phyloP scores from a whole-genome alignment of 2,888 invertebrate species.

The Hyppa rectilinea region DNA sequence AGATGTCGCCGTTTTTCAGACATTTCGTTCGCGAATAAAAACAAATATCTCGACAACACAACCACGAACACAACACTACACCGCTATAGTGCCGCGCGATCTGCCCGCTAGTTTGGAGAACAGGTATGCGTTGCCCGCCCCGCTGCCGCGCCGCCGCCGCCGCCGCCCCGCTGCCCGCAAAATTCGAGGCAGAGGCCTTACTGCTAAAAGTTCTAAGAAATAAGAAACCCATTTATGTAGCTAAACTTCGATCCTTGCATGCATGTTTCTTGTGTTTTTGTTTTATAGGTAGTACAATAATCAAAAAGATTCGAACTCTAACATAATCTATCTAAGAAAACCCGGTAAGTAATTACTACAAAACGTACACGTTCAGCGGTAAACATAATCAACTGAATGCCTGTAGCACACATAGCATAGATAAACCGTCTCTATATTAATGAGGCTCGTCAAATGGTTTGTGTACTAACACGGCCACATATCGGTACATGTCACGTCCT shows the following conservation, averaged over 20 bases:
- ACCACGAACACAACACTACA: too few relatives aligned
- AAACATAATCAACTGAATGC: conserved; percentile 42
- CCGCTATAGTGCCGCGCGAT: too few relatives aligned
- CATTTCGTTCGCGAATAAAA: too few relatives aligned
- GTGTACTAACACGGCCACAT: conserved; percentile 39
- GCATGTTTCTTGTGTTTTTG: not conserved
- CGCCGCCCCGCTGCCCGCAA: too few relatives aligned
- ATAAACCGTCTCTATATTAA: conserved; percentile 46
- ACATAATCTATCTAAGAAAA: not conserved
- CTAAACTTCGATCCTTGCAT: not conserved
- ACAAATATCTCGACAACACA: too few relatives aligned
- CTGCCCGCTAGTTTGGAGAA: too few relatives aligned
- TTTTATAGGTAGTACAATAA: not conserved
- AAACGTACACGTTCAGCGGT: conserved; percentile 16
- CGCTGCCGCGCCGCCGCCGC: too few relatives aligned
- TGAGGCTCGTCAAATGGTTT: conserved; percentile 44
- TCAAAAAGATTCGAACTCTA: not conserved
- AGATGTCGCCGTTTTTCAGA: too few relatives aligned
- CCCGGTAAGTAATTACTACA: conserved; percentile 23
- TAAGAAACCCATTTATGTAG: too few relatives aligned
- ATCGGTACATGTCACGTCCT: conserved; percentile 12
- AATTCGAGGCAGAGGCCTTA: too few relatives aligned
- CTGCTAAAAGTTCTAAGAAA: not conserved
- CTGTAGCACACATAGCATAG: conserved; percentile 10
- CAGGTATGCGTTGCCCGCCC: too few relatives aligned